phyloP scores from a whole-genome alignment of 2,797 vertebrate species.

The Lophius americanus region DNA sequence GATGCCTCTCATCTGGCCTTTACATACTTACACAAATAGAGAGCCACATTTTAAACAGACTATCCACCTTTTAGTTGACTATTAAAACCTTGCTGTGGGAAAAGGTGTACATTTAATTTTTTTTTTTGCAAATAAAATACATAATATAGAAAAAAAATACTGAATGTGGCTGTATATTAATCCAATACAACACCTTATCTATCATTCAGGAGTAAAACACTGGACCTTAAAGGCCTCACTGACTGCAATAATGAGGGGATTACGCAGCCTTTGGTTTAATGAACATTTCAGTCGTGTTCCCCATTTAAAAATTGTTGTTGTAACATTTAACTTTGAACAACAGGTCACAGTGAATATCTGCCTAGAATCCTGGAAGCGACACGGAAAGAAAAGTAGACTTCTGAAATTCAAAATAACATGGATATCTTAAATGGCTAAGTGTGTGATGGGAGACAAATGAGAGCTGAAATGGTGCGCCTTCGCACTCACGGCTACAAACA shows the following conservation, averaged over 20 bases:
- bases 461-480: constrained; percentile 28
- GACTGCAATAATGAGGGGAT: neutral
- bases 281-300: no score
- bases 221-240: neutral
- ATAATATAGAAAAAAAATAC: no score
- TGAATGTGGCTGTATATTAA: no score
- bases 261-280: no score
- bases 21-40: constrained; percentile 37
- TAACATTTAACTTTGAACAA: constrained; percentile 14
- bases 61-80: constrained; percentile 25
- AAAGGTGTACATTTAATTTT: neutral
- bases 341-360: neutral
- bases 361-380: constrained; percentile 3
- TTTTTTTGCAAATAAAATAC: neutral
- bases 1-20: constrained; percentile 55
- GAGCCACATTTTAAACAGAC: constrained; percentile 31
- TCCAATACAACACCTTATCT: no score
- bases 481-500: constrained; percentile 10
- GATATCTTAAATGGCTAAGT: constrained; percentile 19
- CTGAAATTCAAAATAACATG: constrained; percentile 29
- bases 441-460: constrained; percentile 10
- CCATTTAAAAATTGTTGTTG: neutral
- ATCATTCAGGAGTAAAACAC: neutral
- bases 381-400: no score
- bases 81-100: constrained; percentile 17